Evolutionary conservation across 92 coral and sea anemone genomes (phyloP).

Genomic region (Desmophyllum pertusum): DNA sequence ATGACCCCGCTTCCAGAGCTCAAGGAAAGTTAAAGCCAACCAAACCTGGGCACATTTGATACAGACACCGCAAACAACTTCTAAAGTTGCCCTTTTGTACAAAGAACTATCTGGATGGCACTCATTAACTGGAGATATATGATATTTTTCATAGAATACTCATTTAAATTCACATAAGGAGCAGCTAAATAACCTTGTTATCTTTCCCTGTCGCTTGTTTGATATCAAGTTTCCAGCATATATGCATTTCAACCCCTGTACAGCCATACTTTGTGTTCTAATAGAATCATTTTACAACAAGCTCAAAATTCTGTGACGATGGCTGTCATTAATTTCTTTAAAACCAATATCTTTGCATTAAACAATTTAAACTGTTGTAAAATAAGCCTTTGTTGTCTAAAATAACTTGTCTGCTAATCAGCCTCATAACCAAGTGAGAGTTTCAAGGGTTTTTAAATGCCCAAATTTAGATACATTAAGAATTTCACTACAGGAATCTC

Average conservation of each 20-base stretch:
- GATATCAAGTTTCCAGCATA: constrained; percentile 29
- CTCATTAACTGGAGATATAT: neutral
- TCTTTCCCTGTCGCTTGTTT: neutral
- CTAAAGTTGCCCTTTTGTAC: neutral
- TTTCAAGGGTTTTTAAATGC: constrained; percentile 9
- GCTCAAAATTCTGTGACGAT: neutral
- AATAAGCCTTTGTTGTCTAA: constrained; percentile 31
- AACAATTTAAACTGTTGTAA: neutral
- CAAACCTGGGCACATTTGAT: neutral
- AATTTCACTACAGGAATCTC: constrained; percentile 1
- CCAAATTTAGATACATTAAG: constrained; percentile 15
- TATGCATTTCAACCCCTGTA: constrained; percentile 25
- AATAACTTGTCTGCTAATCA: constrained; percentile 15
- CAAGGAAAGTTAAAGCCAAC: neutral
- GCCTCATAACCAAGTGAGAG: neutral
- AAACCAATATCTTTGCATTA: neutral
- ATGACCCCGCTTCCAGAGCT: neutral
- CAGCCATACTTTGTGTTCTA: constrained; percentile 9
- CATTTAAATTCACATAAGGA: constrained; percentile 21
- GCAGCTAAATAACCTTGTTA: constrained; percentile 39
- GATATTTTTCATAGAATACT: neutral
- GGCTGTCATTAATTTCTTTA: neutral
- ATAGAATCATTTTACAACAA: constrained; percentile 13
- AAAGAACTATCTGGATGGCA: neutral
- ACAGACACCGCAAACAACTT: neutral